Evolutionary conservation across 2,888 invertebrate genomes (phyloP).

Genomic region (Cheilosia grossa): DNA sequence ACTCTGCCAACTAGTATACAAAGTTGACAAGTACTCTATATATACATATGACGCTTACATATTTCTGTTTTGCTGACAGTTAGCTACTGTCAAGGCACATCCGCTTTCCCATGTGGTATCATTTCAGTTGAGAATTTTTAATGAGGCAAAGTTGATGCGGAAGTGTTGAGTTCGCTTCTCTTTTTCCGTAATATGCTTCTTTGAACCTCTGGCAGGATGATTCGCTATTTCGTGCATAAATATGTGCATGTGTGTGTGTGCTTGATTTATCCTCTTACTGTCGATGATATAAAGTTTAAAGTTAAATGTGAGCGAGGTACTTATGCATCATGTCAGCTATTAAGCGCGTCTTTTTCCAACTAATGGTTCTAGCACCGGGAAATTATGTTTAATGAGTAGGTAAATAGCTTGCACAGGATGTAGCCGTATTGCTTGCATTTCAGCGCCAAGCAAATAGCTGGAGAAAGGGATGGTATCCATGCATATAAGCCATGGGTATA

Average conservation of each 20-base stretch:
- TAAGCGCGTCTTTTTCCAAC: conserved; percentile 34
- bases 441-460: conserved; percentile 31
- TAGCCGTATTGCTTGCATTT: conserved; percentile 28
- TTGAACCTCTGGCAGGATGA: conserved; percentile 7
- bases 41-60: background rate
- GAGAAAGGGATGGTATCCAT: background rate
- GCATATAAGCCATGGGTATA: background rate
- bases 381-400: conserved; percentile 37
- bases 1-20: too few species aligned
- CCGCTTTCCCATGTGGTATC: conserved; percentile 29
- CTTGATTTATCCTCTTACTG: background rate
- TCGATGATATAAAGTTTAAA: conserved; percentile 45
- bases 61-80: conserved; percentile 14
- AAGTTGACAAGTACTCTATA: background rate
- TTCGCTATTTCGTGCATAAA: background rate
- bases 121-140: conserved; percentile 54
- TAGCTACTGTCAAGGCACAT: conserved; percentile 32
- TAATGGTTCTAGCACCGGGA: conserved; percentile 31
- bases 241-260: background rate
- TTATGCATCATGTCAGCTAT: conserved; percentile 40
- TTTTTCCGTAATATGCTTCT: conserved; percentile 5
- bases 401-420: conserved; percentile 44
- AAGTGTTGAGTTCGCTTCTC: conserved; percentile 30
- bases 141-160: conserved; percentile 51
- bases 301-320: conserved; percentile 9